Percentiles rank a stretch among this genome's conserved stretches.
Conservation (phyloP, 2,113 vertebrate genomes). For the Gambusia holbrooki region DNA sequence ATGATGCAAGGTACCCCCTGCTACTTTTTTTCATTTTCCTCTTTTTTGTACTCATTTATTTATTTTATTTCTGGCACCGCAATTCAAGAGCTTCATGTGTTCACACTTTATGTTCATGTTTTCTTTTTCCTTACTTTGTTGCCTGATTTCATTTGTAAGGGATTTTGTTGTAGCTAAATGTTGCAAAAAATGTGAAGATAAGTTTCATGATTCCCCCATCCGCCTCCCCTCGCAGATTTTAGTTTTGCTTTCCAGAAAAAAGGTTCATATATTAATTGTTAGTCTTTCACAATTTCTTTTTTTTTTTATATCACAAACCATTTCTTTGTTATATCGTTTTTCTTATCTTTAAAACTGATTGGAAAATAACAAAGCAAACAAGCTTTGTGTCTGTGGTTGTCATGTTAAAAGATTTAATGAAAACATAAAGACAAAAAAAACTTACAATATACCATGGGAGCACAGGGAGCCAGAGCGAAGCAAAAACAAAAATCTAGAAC, state of each 20-base stretch:
- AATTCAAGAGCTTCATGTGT: neutral
- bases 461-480: too few relatives aligned
- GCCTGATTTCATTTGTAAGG: neutral
- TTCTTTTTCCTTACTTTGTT: neutral
- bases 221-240: neutral
- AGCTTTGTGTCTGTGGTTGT: too few relatives aligned
- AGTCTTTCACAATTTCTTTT: too few relatives aligned
- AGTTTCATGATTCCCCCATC: neutral
- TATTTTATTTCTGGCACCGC: conserved; percentile 9
- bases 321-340: too few relatives aligned
- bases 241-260: neutral
- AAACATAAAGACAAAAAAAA: too few relatives aligned
- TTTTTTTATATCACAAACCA: too few relatives aligned
- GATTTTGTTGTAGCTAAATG: neutral
- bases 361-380: too few relatives aligned
- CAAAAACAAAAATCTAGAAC: too few relatives aligned
- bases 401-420: too few relatives aligned
- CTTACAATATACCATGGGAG: too few relatives aligned
- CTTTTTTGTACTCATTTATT: neutral
- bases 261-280: neutral
- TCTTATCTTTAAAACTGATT: too few relatives aligned
- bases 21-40: conserved; percentile 1
- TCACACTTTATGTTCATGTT: neutral
- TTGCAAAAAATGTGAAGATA: neutral
- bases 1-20: conserved; percentile 1